phyloP scores from a whole-genome alignment of 2,888 invertebrate species.

The Podotricha telesiphe region DNA sequence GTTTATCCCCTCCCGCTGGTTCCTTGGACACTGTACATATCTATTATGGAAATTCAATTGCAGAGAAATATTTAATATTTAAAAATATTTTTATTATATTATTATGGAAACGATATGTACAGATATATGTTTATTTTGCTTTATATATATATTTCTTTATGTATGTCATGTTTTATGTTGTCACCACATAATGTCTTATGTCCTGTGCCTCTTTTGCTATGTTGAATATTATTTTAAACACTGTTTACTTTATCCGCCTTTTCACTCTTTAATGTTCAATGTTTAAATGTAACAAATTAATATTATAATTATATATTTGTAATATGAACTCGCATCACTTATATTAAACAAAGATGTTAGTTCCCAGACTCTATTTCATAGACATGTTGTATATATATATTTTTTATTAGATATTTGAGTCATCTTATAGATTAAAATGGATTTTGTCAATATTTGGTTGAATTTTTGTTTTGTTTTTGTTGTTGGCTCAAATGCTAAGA shows the following conservation, averaged over 20 bases:
- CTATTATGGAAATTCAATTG: too few relatives aligned
- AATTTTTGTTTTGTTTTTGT: conserved; percentile 5
- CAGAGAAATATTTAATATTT: too few relatives aligned
- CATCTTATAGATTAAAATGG: conserved; percentile 16
- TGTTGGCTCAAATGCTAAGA: conserved; percentile 7
- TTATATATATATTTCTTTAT: conserved; percentile 26
- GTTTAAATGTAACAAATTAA: conserved; percentile 18
- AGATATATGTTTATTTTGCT: conserved; percentile 34
- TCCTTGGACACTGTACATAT: conserved; percentile 55
- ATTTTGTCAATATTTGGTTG: conserved; percentile 31
- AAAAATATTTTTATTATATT: too few relatives aligned
- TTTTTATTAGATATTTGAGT: conserved; percentile 8
- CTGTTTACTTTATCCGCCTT: background rate
- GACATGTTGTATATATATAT: background rate
- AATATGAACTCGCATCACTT: conserved; percentile 61
- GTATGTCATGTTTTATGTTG: conserved; percentile 21
- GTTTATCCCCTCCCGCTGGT: conserved; percentile 51
- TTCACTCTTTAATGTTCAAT: conserved; percentile 14
- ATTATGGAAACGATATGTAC: conserved; percentile 26
- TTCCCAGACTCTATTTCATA: conserved; percentile 14
- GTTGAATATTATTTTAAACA: background rate
- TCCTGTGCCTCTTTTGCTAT: conserved; percentile 25
- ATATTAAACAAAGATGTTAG: conserved; percentile 66
- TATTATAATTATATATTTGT: conserved; percentile 20
- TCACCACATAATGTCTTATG: conserved; percentile 15